Evolutionary conservation across 1,140 invertebrate species (phyloP).

Genomic region (Eriosoma lanigerum): DNA sequence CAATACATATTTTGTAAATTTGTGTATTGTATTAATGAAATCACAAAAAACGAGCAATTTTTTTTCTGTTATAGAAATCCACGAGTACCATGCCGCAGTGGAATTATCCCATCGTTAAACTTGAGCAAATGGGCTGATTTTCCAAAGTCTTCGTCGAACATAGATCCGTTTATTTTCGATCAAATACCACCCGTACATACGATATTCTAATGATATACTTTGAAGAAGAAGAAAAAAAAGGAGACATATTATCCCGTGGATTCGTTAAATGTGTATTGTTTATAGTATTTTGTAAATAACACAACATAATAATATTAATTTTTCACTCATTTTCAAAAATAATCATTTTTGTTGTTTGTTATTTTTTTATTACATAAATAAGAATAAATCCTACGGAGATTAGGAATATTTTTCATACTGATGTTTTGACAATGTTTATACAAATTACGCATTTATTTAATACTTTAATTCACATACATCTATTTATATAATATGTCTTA

Average conservation of each 20-base stretch:
- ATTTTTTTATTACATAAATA: background rate
- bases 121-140: constrained; percentile 82
- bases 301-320: background rate
- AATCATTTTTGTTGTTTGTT: background rate
- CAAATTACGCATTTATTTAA: background rate
- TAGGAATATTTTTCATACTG: background rate
- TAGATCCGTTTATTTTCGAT: constrained; percentile 13
- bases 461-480: background rate
- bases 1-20: no score
- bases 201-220: background rate
- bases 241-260: no score
- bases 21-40: no score
- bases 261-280: no score
- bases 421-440: background rate
- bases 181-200: background rate
- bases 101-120: constrained; percentile 82
- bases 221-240: background rate
- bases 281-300: no score
- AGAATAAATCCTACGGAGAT: background rate
- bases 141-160: background rate
- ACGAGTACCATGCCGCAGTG: constrained; percentile 82
- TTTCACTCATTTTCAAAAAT: background rate
- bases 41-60: no score
- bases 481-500: background rate
- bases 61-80: constrained; percentile 78